Base-by-base conservation (phyloP, 2,888 invertebrate species). In the Drosophila fulvimacula region DNA sequence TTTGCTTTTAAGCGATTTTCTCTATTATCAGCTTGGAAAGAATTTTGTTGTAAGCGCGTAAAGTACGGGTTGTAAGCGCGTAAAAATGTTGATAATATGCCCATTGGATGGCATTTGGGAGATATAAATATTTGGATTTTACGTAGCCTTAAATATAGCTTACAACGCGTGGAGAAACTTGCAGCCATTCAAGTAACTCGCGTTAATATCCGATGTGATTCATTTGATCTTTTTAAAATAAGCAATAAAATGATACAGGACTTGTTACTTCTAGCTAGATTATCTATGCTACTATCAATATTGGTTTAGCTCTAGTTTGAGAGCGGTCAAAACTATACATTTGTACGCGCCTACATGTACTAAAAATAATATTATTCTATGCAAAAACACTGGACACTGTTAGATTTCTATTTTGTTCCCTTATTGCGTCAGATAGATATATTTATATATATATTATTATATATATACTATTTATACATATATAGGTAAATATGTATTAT, bases 131-230 rank as follows among this genome's bases (percentile, higher is more conserved):
- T 27, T n/a, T 34, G 77, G 87, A 88, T 90, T 89, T 89, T 89
- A 89, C 85, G 69, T 81, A 71, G 52, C 32, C 24, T 19, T 42
- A 42, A n/a, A 53, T 15, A 39, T 4, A 7, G 61, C 5, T 9
- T 42, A 88, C 75, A 89, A 89, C 89, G 76, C 88, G 51, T 77
- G 15, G 71, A 81, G 64, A 85, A 89, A 91, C 90, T 92, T 92
- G 93, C 93, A 93, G 93, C 93, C 93, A 93, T 93, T 93, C 93
- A 92, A 92, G 91, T 87, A 76, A 70, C 86, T 90, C 81, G 88
- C 89, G 90, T 53, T 2, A 81, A 46, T 69, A 85, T 84, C 88
- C 88, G 4, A 7, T 6, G 17, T 32, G 82, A 81, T 76, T 73
- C 55, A 79, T 71, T 0, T 32, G 74, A 79, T 82, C 73, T 13